Base-by-base conservation (phyloP, 2,113 vertebrate species). In the Spermophilus dauricus region DNA sequence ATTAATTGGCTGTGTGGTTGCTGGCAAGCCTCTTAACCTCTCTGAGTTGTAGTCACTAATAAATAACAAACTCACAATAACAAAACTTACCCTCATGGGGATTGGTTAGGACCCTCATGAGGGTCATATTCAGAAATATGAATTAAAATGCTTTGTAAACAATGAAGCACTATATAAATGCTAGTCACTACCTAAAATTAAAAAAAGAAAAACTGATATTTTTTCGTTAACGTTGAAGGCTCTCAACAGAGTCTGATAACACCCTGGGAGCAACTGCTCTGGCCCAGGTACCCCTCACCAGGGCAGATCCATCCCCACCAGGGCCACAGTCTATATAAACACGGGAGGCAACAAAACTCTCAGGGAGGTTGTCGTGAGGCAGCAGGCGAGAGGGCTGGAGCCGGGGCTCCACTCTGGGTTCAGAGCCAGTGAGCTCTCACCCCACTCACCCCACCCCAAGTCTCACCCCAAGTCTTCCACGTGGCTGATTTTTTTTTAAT, bases 31-130 rank as follows among this genome's bases (percentile, higher is more conserved):
- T 83, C 69, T 93, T 9, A 34, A 34, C 51, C n/a, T 97, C 72
- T 58, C 32, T 61, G 92, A 65, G 48, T 56, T 83, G 95, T 20
- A 30, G 37, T 81, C 86, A 48, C n/a, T 2, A 63, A 93, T 80
- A 48, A 42, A 8, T 76, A 4, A 7, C 72, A 67, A 18, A 39
- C 7, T 73, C 65, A 58, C 72, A 69, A 1, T 1, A 39, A 12
- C 34, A 53, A 61, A 80, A 45, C 14, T 61, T 8, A 86, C n/a
- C 96, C 51, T 53, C 30, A 0, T 6, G 0, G 39, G 1, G 39
- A 1, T 1, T n/a, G 37, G 39, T 26, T 28, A 63, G 4, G 61
- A 63, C 24, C 24, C 61, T 63, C 61, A 37, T 65, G 48, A 90
- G 34, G 51, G 30, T 37, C 32, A 14, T 18, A 53, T 53, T 45